Evolutionary conservation across 2,888 invertebrate species (phyloP).

Genomic region (Xylota segnis): DNA sequence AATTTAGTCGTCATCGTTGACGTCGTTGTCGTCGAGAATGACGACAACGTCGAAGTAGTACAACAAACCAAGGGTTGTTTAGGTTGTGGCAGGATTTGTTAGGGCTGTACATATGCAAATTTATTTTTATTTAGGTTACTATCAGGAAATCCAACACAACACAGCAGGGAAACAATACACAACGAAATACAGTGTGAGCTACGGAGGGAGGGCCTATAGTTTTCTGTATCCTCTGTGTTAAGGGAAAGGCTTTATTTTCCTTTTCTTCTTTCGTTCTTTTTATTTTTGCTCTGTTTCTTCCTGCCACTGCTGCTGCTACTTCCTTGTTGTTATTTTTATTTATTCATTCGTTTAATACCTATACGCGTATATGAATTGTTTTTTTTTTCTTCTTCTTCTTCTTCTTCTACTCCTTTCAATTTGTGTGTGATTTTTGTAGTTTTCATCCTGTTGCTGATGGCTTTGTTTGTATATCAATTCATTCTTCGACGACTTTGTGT

Average conservation of each 20-base stretch:
- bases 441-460: conserved; percentile 66
- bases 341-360: conserved; percentile 71
- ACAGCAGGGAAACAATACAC: conserved; percentile 69
- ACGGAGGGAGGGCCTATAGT: conserved; percentile 27
- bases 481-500: conserved; percentile 64
- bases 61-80: conserved; percentile 62
- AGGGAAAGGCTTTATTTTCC: conserved; percentile 28
- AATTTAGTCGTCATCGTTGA: conserved; percentile 53
- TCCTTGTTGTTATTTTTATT: conserved; percentile 74
- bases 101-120: conserved; percentile 69
- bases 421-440: conserved; percentile 57
- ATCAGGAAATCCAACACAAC: conserved; percentile 75
- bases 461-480: conserved; percentile 63
- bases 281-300: conserved; percentile 63
- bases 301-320: conserved; percentile 60
- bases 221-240: conserved; percentile 43
- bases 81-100: conserved; percentile 69
- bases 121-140: conserved; percentile 75
- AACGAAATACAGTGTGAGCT: conserved; percentile 22
- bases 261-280: conserved; percentile 32
- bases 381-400: conserved; percentile 18
- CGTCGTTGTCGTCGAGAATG: conserved; percentile 29
- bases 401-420: conserved; percentile 29
- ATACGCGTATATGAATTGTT: conserved; percentile 42
- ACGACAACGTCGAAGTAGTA: conserved; percentile 50